These are phyloP conservation scores for Gyrodactylus bullatarudis DNA, from an alignment of 1,140 invertebrate species.

Conservation along the genomic window DNA sequence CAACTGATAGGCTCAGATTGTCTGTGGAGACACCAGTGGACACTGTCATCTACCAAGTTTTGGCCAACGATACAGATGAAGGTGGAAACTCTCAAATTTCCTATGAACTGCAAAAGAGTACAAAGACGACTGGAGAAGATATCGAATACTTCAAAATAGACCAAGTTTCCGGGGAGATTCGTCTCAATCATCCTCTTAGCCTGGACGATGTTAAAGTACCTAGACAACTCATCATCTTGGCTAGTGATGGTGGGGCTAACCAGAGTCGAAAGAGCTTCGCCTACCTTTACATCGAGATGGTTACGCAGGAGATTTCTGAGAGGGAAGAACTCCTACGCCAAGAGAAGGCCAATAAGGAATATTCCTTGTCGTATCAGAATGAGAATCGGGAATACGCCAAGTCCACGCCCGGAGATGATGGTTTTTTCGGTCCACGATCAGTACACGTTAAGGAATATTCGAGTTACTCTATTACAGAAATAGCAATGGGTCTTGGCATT, in stretches of 20 bases:
- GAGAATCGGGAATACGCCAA: background rate
- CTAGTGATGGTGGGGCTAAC: background rate
- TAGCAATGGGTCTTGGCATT: background rate
- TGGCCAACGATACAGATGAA: background rate
- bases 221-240: background rate
- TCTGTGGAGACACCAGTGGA: background rate
- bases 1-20: background rate
- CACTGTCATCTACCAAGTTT: background rate
- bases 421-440: too few relatives aligned
- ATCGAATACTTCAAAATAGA: background rate
- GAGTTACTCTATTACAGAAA: too few relatives aligned
- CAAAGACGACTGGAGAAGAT: background rate
- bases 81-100: background rate
- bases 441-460: too few relatives aligned
- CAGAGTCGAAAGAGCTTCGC: background rate
- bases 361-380: background rate
- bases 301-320: background rate
- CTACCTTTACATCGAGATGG: background rate
- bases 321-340: background rate
- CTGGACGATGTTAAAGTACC: background rate
- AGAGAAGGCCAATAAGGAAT: background rate
- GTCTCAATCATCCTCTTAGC: background rate
- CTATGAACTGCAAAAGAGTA: background rate
- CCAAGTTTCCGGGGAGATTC: background rate
- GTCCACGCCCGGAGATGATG: background rate